Conservation (phyloP, 2,888 invertebrate species). For the Galerucella nymphaeae region DNA sequence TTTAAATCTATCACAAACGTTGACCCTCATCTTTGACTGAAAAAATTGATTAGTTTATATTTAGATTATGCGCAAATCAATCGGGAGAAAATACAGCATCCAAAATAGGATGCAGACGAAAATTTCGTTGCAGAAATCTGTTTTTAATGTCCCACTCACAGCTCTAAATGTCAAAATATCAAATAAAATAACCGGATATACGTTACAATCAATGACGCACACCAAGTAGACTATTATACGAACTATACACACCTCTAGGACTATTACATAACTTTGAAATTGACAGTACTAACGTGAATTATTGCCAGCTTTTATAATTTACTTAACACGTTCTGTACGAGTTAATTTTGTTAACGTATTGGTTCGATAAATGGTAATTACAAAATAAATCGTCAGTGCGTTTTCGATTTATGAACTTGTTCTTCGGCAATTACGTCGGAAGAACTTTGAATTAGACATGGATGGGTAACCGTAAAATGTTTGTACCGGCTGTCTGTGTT, state of each 20-base stretch:
- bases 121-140: too few relatives aligned
- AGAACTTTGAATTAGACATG: constrained; percentile 36
- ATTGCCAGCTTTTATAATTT: constrained; percentile 43
- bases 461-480: constrained; percentile 25
- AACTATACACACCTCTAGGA: background rate
- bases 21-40: too few relatives aligned
- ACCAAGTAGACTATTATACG: too few relatives aligned
- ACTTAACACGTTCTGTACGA: constrained; percentile 45
- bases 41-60: too few relatives aligned
- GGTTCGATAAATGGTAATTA: constrained; percentile 47
- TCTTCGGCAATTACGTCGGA: constrained; percentile 39
- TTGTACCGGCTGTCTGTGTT: constrained; percentile 8
- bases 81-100: too few relatives aligned
- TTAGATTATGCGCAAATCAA: too few relatives aligned
- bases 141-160: too few relatives aligned
- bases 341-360: constrained; percentile 46
- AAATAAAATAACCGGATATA: too few relatives aligned
- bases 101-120: too few relatives aligned
- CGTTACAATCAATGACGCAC: too few relatives aligned
- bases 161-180: too few relatives aligned
- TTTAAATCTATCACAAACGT: too few relatives aligned
- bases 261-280: constrained; percentile 44
- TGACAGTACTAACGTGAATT: constrained; percentile 43
- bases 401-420: constrained; percentile 43
- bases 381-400: constrained; percentile 44